Evolutionary conservation across 2,113 vertebrate genomes (phyloP), one percentile per base, ranked within the genome.

Genomic region (Rhinoptilus africanus): DNA sequence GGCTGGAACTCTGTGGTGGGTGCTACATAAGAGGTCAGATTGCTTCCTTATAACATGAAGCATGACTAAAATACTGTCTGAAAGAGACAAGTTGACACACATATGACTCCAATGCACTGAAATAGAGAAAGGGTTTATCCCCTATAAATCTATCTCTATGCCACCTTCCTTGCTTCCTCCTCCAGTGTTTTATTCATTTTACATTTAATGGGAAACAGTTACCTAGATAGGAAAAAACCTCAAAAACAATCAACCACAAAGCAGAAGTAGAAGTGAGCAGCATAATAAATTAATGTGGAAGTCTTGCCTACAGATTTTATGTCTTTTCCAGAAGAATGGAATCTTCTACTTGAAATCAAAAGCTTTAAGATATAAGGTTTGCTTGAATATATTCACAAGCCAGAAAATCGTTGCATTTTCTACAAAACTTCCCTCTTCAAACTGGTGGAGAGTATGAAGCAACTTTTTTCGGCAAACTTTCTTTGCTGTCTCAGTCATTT

Each of bases 81-180:
- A 51, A 86, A 57, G 6, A 20, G 4, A 3, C 35, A 71, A 62
- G 30, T 23, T 2, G 2, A 20, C 34, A 28, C 1, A 1, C 7
- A 9, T 20, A 30, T 39, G 3, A 20, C 3, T 35, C 12, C 7
- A n/a, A 4, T 50, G 18, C 9, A 47, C 8, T 74, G 26, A 72
- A 43, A 60, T 19, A 34, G 2, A 64, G 8, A 47, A 57, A 8
- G 41, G 20, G n/a, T 39, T 78, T 35, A 45, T 32, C 12, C 17
- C 8, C 23, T 62, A 32, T 13, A 9, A 57, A 30, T 45, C 4
- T 53, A 56, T 51, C 27, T 73, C 9, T 1, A 2, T 48, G 26
- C 3, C 21, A 27, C 17, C 2, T 80, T 66, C 34, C 35, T 68
- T 68, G 5, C 6, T 63, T 57, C 20, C 56, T 83, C 10, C 34